Percentiles rank a stretch among this genome's conserved stretches.
Evolutionary conservation across 2,888 invertebrate species (phyloP).

Genomic region (Dicyrtoma fusca): DNA sequence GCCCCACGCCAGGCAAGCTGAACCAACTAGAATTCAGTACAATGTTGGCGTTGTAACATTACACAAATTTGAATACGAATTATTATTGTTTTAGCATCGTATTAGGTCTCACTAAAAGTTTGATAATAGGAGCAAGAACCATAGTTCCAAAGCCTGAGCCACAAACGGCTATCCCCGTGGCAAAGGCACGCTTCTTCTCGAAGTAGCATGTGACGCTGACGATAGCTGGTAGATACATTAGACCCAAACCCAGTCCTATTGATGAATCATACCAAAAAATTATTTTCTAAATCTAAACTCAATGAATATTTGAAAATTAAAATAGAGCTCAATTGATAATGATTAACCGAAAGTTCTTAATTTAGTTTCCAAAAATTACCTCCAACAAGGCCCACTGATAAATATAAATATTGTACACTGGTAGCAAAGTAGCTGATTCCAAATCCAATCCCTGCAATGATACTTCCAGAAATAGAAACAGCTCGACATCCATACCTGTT

Average conservation of each 20-base stretch:
- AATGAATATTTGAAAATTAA: no score
- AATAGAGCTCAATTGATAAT: no score
- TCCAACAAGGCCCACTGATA: conserved; percentile 93
- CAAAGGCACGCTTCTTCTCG: conserved; percentile 88
- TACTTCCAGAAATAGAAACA: conserved; percentile 87
- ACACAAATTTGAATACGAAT: no score
- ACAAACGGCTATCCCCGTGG: no score
- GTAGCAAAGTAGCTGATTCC: conserved; percentile 78
- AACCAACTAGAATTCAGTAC: conserved; percentile 13
- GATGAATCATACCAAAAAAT: no score
- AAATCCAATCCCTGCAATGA: conserved; percentile 77
- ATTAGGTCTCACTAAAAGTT: conserved; percentile 64
- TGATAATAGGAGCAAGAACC: conserved; percentile 75
- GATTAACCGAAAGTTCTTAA: no score
- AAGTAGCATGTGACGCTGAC: conserved; percentile 98
- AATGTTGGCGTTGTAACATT: neutral
- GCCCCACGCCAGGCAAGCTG: conserved; percentile 84
- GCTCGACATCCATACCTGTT: conserved; percentile 91
- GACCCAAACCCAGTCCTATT: conserved; percentile 89
- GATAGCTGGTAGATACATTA: conserved; percentile 97
- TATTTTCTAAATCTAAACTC: no score
- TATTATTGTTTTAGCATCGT: no score
- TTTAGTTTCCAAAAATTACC: no score
- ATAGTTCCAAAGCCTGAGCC: conserved; percentile 98
- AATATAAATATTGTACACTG: conserved; percentile 80